Evolutionary conservation across 2,888 invertebrate species (phyloP).

Genomic region (Dasypolia templi): DNA sequence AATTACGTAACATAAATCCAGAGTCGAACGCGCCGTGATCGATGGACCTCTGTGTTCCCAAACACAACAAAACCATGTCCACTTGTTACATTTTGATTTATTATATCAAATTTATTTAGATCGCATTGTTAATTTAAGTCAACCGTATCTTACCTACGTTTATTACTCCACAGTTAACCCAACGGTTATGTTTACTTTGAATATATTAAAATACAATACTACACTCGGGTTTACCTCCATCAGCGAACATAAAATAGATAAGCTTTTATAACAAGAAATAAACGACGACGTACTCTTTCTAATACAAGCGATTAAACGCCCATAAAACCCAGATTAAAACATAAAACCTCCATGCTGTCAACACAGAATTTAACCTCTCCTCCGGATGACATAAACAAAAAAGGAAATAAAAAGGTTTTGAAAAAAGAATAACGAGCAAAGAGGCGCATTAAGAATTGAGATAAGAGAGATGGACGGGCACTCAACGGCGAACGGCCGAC

Average conservation of each 20-base stretch:
- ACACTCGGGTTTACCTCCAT: slow-evolving; percentile 73
- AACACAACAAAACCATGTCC: slow-evolving; percentile 80
- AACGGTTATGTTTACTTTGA: slow-evolving; percentile 64
- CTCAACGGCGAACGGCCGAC: slow-evolving; percentile 86
- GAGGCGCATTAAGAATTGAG: slow-evolving; percentile 90
- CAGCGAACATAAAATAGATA: slow-evolving; percentile 81
- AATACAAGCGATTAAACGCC: slow-evolving; percentile 83
- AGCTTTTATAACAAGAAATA: slow-evolving; percentile 73
- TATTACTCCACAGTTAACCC: slow-evolving; percentile 69
- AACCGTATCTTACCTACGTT: slow-evolving; percentile 67
- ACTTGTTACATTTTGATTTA: slow-evolving; percentile 83
- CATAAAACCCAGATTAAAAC: slow-evolving; percentile 89
- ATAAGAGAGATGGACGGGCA: slow-evolving; percentile 90
- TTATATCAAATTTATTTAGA: slow-evolving; percentile 75
- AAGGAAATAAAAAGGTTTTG: slow-evolving; percentile 77
- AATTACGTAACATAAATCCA: slow-evolving; percentile 88
- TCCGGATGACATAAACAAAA: slow-evolving; percentile 85
- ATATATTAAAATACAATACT: slow-evolving; percentile 71
- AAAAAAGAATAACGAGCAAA: slow-evolving; percentile 87
- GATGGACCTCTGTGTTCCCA: slow-evolving; percentile 81
- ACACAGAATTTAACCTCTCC: slow-evolving; percentile 88
- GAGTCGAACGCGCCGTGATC: slow-evolving; percentile 83
- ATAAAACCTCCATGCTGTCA: slow-evolving; percentile 89
- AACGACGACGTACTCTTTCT: slow-evolving; percentile 72
- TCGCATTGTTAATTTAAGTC: slow-evolving; percentile 75